Base-by-base conservation (phyloP, 2,888 invertebrate species). In the Heliconius ethilla region DNA sequence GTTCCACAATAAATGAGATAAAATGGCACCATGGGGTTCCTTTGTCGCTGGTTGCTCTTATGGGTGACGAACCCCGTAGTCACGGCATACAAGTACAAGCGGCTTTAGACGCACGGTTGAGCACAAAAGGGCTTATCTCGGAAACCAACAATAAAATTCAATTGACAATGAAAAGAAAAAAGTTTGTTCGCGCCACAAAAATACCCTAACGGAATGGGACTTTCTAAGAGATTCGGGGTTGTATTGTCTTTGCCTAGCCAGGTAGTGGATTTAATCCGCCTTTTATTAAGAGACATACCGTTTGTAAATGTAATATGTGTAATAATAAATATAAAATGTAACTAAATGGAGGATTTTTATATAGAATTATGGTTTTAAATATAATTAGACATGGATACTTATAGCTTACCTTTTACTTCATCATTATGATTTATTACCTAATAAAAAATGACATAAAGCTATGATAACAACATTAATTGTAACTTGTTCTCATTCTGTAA, bases 61-160 rank as follows among this genome's bases (percentile, higher is more conserved):
- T 82, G 86, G 86, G 83, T 84, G 80, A 84, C 82, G 84, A 84
- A 82, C 85, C 82, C 84, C 86, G 83, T 88, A 87, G 88, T 85
- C 86, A 82, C 75, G 76, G 62, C 74, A 63, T 74, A 74, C 74
- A 86, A 88, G 86, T 89, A 91, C 92, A 91, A 92, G 90, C 90
- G 88, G 91, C 92, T 93, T 93, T 91, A 88, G 89, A 91, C 94
- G 94, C 93, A 90, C 93, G 91, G 92, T 91, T 92, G 89, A 85
- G 87, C 92, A 93, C 92, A 94, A 94, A 93, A 92, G 93, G 89
- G 89, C 87, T 87, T 90, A 91, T 92, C 91, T 91, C 87, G 89
- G 92, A 92, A 94, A 92, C 93, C 91, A 89, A 93, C 93, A 93
- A 94, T 94, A 94, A 94, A 92, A 91, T 92, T 93, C 92, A 93